Conservation (phyloP, 2,888 invertebrate genomes). For the Matsumyia berberina region DNA sequence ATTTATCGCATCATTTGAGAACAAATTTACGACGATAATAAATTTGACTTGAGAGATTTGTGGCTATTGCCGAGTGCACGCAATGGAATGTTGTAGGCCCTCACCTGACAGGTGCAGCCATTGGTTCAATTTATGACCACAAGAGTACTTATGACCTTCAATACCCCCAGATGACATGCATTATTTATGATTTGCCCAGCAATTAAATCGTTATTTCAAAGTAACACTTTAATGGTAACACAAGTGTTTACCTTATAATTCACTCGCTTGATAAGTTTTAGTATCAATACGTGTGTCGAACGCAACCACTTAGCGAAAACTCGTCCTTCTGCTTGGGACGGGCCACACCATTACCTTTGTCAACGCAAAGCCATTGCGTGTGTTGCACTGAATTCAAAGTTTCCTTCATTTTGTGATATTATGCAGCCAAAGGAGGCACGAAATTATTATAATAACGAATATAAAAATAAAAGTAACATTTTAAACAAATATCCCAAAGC, state of each 20-base stretch:
- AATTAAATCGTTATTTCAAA: conserved; percentile 5
- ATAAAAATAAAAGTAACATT: conserved; percentile 12
- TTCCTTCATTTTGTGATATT: conserved; percentile 18
- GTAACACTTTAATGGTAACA: not conserved
- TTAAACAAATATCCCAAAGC: conserved; percentile 54
- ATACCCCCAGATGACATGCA: conserved; percentile 31
- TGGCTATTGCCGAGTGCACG: conserved; percentile 37
- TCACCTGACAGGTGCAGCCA: conserved; percentile 59
- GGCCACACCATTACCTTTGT: conserved; percentile 29
- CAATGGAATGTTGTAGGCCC: conserved; percentile 59
- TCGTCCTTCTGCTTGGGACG: conserved; percentile 18
- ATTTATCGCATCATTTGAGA: conserved; percentile 72
- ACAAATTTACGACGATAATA: conserved; percentile 69
- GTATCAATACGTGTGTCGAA: not conserved
- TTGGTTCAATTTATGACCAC: conserved; percentile 55
- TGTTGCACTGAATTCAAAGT: conserved; percentile 48
- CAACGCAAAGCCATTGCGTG: conserved; percentile 41
- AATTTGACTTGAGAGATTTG: conserved; percentile 63
- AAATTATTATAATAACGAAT: conserved; percentile 35
- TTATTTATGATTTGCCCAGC: conserved; percentile 53
- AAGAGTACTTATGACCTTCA: conserved; percentile 53
- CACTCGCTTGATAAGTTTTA: not conserved
- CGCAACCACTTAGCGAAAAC: conserved; percentile 5
- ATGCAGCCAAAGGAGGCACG: conserved; percentile 7
- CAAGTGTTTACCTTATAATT: conserved; percentile 11